Percentiles rank a stretch among this genome's conserved stretches.
These are phyloP conservation scores for Onychomys arenicola DNA, from an alignment of 2,797 vertebrate genomes.

Conservation along the genomic window DNA sequence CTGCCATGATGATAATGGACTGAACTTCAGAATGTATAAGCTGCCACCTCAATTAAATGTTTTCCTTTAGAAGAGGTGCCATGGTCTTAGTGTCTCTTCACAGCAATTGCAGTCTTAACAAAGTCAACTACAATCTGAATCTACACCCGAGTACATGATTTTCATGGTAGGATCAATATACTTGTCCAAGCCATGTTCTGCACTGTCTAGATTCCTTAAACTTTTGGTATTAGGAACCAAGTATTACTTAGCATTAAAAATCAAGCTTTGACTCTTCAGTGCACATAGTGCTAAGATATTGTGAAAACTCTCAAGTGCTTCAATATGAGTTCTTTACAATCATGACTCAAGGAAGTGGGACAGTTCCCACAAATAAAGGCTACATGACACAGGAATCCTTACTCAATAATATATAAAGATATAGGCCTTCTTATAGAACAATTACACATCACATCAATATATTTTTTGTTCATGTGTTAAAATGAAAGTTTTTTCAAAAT, in stretches of 20 bases:
- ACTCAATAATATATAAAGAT: background rate
- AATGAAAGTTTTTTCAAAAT: too few relatives aligned
- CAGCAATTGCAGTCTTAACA: too few relatives aligned
- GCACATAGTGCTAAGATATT: background rate
- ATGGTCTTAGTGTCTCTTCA: too few relatives aligned
- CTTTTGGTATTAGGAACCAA: background rate
- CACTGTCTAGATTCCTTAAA: background rate
- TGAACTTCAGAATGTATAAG: too few relatives aligned
- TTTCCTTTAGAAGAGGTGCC: too few relatives aligned
- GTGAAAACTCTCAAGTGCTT: background rate
- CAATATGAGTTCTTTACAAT: too few relatives aligned
- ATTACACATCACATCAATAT: background rate
- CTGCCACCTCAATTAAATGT: too few relatives aligned
- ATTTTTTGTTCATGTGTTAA: too few relatives aligned
- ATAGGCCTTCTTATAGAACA: background rate
- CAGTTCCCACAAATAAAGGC: background rate
- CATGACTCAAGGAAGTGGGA: background rate
- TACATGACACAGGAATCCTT: background rate
- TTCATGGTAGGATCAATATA: background rate
- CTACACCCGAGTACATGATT: background rate
- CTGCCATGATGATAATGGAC: too few relatives aligned
- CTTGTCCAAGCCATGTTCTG: too few relatives aligned
- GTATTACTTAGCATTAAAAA: background rate
- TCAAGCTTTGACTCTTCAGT: background rate
- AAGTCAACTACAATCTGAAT: background rate